phyloP scores from a whole-genome alignment of 2,888 invertebrate species.

The Deilephila porcellus region DNA sequence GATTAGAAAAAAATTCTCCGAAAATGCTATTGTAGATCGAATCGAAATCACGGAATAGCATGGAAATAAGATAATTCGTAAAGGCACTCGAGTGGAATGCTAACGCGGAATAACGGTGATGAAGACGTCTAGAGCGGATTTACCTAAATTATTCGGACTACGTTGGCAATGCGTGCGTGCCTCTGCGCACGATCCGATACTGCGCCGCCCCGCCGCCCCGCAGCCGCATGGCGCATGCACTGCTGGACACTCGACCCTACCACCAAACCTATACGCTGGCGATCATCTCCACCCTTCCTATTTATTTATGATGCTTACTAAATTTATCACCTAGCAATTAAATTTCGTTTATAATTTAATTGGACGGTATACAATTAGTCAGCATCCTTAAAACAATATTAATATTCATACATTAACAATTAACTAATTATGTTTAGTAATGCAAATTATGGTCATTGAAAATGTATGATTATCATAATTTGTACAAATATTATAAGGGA shows the following conservation, averaged over 20 bases:
- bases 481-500: neutral
- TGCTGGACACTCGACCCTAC: neutral
- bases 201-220: conserved; percentile 29
- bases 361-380: no score
- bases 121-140: conserved; percentile 71
- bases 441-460: no score
- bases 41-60: conserved; percentile 67
- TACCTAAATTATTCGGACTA: conserved; percentile 79
- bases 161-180: conserved; percentile 68
- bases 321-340: no score
- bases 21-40: conserved; percentile 57
- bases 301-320: no score
- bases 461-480: no score
- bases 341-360: no score
- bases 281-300: no score
- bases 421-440: no score
- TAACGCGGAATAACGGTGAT: conserved; percentile 74
- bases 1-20: conserved; percentile 44
- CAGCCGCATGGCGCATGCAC: neutral
- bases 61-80: conserved; percentile 75
- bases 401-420: no score
- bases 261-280: neutral
- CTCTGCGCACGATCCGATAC: conserved; percentile 56
- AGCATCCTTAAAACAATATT: no score
- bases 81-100: conserved; percentile 65